phyloP scores from a whole-genome alignment of 2,888 invertebrate species.

The Tenthredo livida region DNA sequence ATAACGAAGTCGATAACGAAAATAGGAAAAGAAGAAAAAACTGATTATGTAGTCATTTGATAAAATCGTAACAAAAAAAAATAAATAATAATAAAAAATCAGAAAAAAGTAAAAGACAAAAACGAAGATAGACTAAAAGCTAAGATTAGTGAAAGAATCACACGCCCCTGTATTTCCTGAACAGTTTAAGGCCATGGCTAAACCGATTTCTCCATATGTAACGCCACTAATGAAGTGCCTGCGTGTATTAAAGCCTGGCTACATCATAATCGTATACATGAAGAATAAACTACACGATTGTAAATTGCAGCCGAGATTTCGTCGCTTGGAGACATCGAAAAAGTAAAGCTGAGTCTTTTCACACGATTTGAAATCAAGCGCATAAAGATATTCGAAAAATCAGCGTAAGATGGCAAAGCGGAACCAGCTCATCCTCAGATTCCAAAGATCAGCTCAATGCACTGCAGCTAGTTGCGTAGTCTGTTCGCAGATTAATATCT shows the following conservation, averaged over 20 bases:
- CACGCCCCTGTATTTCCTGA: neutral
- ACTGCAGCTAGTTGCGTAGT: neutral
- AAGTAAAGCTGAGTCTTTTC: neutral
- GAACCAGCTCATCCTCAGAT: neutral
- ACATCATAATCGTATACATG: neutral
- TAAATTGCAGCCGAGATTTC: neutral
- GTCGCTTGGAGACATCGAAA: neutral
- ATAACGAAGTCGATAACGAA: neutral
- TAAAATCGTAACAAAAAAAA: neutral
- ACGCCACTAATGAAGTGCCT: neutral
- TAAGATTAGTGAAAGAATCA: neutral
- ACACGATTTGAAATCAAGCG: neutral
- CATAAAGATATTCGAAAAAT: neutral
- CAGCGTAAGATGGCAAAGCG: neutral
- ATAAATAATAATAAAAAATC: too few relatives aligned
- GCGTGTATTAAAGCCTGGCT: neutral
- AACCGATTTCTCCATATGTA: neutral
- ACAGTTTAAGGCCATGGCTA: constrained; percentile 3
- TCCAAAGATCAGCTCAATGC: neutral
- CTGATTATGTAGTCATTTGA: neutral
- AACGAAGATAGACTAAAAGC: neutral
- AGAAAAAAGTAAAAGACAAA: neutral
- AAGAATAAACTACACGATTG: neutral
- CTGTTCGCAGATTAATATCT: neutral
- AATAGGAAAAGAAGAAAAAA: neutral